Base-by-base conservation (phyloP, 2,113 vertebrate genomes). In the Abramis brama region DNA sequence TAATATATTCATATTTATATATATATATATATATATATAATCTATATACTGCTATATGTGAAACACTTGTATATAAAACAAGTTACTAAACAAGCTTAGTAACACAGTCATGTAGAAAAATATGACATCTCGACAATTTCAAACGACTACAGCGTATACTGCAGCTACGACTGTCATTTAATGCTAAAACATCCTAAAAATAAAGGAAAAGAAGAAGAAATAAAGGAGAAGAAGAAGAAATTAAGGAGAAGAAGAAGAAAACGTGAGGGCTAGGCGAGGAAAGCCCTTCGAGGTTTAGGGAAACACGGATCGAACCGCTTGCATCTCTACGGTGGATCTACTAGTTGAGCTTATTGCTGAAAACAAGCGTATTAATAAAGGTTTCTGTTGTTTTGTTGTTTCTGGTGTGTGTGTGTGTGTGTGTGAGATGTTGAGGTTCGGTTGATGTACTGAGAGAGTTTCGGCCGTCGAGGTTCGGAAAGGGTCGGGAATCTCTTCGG, bases 81-180 rank as follows among this genome's bases (percentile, higher is more conserved):
- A 82, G 59, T 64, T 64, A 64, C 62, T 73, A 82, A 85, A 82
- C 86, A 86, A 86, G 86, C 84, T 87, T 77, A 84, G 88, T 87
- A 87, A 86, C 86, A 88, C 85, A 81, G 77, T 84, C 84, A 84
- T 82, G 87, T 89, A 89, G 85, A 89, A 89, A 89, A 89, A 89
- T 89, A 89, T 86, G 85, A 89, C 86, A 89, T 89, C 89, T 89
- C 59, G 52, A 89, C 71, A 50, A 77, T 82, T 77, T 71, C 25
- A 82, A 87, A 79, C 80, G 45, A 88, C 86, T 85, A 88, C 59
- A 83, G 39, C 87, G 73, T 71, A 88, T 74, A 89, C 71, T 71
- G 52, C 45, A 74, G 86, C 88, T 87, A 87, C 86, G 43, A 79
- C 68, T 78, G 57, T 76, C 55, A 70, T 82, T 74, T 79, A 86